phyloP scores from a whole-genome alignment of 2,113 vertebrate genomes.

The Sander vitreus region DNA sequence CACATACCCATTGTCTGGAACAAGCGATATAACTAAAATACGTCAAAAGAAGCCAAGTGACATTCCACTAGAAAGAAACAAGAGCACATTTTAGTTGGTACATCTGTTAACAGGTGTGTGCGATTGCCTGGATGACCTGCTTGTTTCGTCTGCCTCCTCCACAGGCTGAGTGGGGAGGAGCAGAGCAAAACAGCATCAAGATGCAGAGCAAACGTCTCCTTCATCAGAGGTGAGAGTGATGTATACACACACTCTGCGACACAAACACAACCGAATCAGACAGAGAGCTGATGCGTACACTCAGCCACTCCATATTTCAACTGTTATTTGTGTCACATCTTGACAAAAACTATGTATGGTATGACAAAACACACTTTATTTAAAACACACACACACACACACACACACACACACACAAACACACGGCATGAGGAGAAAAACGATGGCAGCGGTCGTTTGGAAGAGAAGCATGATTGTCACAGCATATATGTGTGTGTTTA shows the following conservation, averaged over 20 bases:
- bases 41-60: conserved; percentile 19
- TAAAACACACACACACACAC: not conserved
- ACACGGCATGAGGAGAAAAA: not conserved
- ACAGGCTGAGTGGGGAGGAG: conserved; percentile 28
- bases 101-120: conserved; percentile 57
- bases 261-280: conserved; percentile 18
- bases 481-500: not conserved
- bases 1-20: conserved; percentile 47
- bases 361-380: conserved; percentile 22
- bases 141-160: conserved; percentile 40
- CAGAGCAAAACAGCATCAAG: conserved; percentile 35
- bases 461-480: conserved; percentile 4
- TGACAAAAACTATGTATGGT: conserved; percentile 9
- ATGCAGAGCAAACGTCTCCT: conserved; percentile 54
- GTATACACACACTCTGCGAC: not conserved
- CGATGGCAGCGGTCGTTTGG: not conserved
- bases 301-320: not conserved
- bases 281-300: not conserved
- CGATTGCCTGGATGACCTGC: conserved; percentile 39
- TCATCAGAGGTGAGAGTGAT: conserved; percentile 62
- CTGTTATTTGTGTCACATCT: conserved; percentile 27
- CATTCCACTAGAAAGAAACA: conserved; percentile 33
- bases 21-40: conserved; percentile 27
- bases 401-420: conserved; percentile 1
- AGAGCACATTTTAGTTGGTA: conserved; percentile 13